Conservation (phyloP, 1,140 invertebrate genomes). For the Drosophila equinoxialis region DNA sequence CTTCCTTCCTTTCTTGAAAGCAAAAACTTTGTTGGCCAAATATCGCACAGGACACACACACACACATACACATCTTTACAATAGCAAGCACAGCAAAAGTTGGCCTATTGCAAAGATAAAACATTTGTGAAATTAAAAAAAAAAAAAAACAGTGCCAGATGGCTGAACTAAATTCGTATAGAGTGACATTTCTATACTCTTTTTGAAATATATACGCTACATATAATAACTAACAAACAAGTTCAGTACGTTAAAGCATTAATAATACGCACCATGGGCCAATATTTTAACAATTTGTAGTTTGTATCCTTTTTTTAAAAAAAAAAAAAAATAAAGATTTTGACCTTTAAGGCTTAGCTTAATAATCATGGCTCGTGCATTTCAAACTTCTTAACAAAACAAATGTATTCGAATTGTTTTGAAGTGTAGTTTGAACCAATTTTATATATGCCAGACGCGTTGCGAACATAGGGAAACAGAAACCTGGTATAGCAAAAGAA, state of each 20-base stretch:
- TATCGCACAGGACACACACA: constrained; percentile 1
- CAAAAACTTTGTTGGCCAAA: constrained; percentile 14
- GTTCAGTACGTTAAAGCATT: too few relatives aligned
- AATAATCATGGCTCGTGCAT: too few relatives aligned
- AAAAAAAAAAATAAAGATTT: too few relatives aligned
- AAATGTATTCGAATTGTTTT: not conserved
- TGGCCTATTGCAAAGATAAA: constrained; percentile 10
- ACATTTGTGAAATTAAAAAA: constrained; percentile 11
- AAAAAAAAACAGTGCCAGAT: constrained; percentile 7
- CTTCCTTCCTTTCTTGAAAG: constrained; percentile 12
- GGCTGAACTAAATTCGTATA: not conserved
- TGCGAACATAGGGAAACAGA: constrained; percentile 35
- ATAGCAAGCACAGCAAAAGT: constrained; percentile 5
- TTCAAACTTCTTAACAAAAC: not conserved
- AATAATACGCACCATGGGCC: too few relatives aligned
- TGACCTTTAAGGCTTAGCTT: too few relatives aligned
- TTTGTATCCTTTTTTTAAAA: too few relatives aligned
- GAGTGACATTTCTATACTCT: not conserved
- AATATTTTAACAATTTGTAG: too few relatives aligned
- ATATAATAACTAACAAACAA: too few relatives aligned
- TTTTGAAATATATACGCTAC: not conserved
- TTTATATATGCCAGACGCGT: constrained; percentile 72
- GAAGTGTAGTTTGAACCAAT: constrained; percentile 18
- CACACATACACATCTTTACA: not conserved
- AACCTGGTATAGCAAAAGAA: constrained; percentile 47